Conservation (phyloP, 2,888 invertebrate genomes). For the Saturnia pavonia region DNA sequence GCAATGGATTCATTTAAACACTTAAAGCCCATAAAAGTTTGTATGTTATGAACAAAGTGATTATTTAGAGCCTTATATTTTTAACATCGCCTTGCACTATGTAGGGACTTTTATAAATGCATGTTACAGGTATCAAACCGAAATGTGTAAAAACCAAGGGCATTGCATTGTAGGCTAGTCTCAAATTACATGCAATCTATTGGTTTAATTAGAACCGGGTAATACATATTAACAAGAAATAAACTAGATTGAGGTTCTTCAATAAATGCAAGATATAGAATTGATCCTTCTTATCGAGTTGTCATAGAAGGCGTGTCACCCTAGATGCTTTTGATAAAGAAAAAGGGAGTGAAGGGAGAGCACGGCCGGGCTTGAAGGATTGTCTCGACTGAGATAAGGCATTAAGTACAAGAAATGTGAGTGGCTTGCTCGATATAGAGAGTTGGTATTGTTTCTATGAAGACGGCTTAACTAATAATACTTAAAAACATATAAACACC, state of each 20-base stretch:
- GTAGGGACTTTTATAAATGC: neutral
- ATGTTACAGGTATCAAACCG: neutral
- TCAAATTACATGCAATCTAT: neutral
- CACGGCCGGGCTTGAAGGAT: neutral
- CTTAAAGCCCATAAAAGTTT: conserved; percentile 17
- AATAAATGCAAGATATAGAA: neutral
- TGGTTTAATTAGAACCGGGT: neutral
- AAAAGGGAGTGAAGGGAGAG: neutral
- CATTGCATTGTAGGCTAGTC: neutral
- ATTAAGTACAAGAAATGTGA: neutral
- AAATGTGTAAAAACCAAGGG: neutral
- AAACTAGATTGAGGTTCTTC: neutral
- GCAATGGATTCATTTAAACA: conserved; percentile 12
- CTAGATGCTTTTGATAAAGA: neutral
- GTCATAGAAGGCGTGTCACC: too few species aligned
- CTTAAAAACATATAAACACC: neutral
- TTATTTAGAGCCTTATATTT: neutral
- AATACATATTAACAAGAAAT: neutral
- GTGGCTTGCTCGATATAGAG: neutral
- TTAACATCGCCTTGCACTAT: neutral
- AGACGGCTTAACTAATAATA: neutral
- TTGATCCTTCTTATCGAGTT: neutral
- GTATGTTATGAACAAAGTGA: conserved; percentile 11
- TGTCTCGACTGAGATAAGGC: neutral
- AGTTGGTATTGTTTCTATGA: neutral